Evolutionary conservation across 2,888 invertebrate genomes (phyloP).

Genomic region (Limnephilus marmoratus): DNA sequence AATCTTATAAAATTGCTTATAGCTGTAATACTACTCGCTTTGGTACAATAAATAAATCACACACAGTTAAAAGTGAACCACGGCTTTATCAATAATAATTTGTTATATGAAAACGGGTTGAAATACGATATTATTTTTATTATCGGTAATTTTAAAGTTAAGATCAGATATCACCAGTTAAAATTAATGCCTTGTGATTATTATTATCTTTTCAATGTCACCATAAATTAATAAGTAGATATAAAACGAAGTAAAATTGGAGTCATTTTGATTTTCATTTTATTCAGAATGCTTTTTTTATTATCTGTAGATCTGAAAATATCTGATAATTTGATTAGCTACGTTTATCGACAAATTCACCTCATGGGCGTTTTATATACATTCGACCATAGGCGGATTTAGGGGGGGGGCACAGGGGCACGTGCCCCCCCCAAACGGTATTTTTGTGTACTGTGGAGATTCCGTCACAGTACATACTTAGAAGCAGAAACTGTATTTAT

Average conservation of each 20-base stretch:
- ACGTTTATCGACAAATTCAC: neutral
- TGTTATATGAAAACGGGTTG: neutral
- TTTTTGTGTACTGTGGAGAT: no score
- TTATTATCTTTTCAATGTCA: neutral
- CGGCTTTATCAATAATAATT: slow-evolving; percentile 32
- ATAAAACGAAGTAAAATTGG: neutral
- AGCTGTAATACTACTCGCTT: slow-evolving; percentile 12
- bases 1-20: slow-evolving; percentile 19
- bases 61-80: slow-evolving; percentile 31
- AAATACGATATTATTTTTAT: slow-evolving; percentile 4
- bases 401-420: no score
- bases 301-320: neutral
- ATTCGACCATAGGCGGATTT: no score
- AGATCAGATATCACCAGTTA: neutral
- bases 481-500: no score
- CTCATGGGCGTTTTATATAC: neutral
- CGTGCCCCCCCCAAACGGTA: no score
- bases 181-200: neutral
- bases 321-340: neutral
- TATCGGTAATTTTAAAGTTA: neutral
- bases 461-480: no score
- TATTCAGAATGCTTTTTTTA: neutral
- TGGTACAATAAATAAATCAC: slow-evolving; percentile 36
- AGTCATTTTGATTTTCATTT: neutral
- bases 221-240: neutral